phyloP scores from a whole-genome alignment of 2,797 vertebrate species.

The Xenops minutus region DNA sequence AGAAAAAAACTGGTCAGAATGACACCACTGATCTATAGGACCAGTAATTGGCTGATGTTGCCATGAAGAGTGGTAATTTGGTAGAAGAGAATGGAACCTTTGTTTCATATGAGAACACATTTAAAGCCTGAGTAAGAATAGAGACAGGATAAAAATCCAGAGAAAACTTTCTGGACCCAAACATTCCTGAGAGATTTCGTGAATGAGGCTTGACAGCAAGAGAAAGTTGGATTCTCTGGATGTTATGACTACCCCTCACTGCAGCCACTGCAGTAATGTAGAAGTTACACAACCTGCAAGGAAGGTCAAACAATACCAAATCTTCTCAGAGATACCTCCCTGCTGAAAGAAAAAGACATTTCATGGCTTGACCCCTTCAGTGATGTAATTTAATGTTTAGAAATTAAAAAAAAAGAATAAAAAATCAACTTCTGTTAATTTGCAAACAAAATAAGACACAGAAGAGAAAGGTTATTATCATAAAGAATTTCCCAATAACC shows the following conservation, averaged over 20 bases:
- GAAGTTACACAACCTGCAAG: neutral
- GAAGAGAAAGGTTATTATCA: neutral
- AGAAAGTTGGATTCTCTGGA: neutral
- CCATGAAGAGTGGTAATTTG: neutral
- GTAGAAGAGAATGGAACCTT: neutral
- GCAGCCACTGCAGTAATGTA: neutral
- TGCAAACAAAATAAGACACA: neutral
- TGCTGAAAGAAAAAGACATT: neutral
- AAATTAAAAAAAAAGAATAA: neutral
- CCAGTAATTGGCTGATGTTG: neutral
- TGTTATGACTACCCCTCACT: neutral
- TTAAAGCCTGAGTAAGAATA: neutral
- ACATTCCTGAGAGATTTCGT: neutral
- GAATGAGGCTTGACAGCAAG: neutral
- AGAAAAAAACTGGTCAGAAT: neutral
- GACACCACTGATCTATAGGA: neutral
- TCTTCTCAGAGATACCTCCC: neutral
- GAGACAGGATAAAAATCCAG: neutral
- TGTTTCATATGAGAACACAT: neutral
- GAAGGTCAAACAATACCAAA: neutral
- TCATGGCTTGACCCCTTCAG: neutral
- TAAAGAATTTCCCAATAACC: neutral
- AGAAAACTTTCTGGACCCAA: neutral
- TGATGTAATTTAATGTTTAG: neutral
- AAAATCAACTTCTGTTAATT: neutral